Evolutionary conservation across 2,113 vertebrate species (phyloP).

Genomic region (Collichthys lucidus): DNA sequence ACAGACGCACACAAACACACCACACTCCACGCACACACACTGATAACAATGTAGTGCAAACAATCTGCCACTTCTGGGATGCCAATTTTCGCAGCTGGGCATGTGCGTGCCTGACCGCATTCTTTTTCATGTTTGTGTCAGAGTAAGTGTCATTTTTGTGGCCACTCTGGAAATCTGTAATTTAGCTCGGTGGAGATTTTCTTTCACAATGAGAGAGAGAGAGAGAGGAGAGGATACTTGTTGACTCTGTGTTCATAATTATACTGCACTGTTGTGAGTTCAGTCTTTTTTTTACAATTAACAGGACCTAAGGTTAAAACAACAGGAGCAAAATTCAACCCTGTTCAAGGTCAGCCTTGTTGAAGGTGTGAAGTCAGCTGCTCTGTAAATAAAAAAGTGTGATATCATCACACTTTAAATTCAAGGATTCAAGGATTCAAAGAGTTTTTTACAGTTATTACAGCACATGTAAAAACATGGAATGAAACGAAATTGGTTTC

Average conservation of each 20-base stretch:
- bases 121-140: conserved; percentile 64
- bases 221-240: conserved; percentile 18
- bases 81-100: conserved; percentile 55
- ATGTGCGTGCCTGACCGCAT: conserved; percentile 64
- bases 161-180: conserved; percentile 64
- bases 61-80: conserved; percentile 34
- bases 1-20: conserved; percentile 43
- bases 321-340: neutral
- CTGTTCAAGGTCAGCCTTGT: neutral
- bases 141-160: conserved; percentile 66
- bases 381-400: neutral
- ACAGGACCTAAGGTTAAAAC: neutral
- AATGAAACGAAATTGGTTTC: too few species aligned
- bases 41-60: conserved; percentile 64
- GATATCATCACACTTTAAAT: neutral
- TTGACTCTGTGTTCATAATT: conserved; percentile 50
- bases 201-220: conserved; percentile 10
- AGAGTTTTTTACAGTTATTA: too few species aligned
- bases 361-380: conserved; percentile 12
- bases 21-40: conserved; percentile 26
- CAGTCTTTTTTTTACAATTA: conserved; percentile 63
- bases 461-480: too few species aligned
- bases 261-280: conserved; percentile 1
- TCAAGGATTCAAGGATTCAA: too few species aligned
- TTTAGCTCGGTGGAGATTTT: conserved; percentile 38